Percentiles rank a stretch among this genome's conserved stretches.
phyloP scores from a whole-genome alignment of 2,797 vertebrate genomes.

The Lepus oiostolus region DNA sequence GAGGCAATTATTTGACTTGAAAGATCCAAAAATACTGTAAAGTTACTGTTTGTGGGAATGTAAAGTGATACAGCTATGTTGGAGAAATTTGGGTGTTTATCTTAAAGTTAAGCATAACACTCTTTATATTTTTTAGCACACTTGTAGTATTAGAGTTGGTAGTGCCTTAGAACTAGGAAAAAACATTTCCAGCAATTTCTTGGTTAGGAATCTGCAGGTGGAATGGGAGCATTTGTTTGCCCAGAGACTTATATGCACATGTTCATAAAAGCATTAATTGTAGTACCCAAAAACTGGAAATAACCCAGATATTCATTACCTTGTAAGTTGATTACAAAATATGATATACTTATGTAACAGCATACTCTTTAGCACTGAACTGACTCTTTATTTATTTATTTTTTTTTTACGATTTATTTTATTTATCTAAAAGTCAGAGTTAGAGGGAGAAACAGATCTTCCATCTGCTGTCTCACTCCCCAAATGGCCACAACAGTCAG shows the following conservation, averaged over 20 bases:
- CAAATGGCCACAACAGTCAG: too few relatives aligned
- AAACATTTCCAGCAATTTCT: background rate
- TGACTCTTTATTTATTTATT: too few relatives aligned
- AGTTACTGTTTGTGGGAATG: background rate
- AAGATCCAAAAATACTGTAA: background rate
- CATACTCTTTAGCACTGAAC: background rate
- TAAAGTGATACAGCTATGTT: background rate
- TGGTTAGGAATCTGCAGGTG: background rate
- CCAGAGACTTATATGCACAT: background rate
- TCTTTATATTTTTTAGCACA: background rate
- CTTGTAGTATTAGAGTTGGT: background rate
- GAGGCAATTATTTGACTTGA: background rate
- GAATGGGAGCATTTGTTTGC: background rate
- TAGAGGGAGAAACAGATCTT: too few relatives aligned
- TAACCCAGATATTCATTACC: background rate
- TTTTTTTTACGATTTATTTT: too few relatives aligned
- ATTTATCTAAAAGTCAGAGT: too few relatives aligned
- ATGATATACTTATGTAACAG: background rate
- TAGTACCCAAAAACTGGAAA: background rate
- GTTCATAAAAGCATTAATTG: background rate
- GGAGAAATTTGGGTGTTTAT: background rate
- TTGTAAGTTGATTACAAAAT: background rate
- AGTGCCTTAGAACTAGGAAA: background rate
- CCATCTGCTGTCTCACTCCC: too few relatives aligned
- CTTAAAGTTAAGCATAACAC: conserved; percentile 1